phyloP scores from a whole-genome alignment of 2,888 invertebrate genomes.

The Hirtodrosophila confusa region DNA sequence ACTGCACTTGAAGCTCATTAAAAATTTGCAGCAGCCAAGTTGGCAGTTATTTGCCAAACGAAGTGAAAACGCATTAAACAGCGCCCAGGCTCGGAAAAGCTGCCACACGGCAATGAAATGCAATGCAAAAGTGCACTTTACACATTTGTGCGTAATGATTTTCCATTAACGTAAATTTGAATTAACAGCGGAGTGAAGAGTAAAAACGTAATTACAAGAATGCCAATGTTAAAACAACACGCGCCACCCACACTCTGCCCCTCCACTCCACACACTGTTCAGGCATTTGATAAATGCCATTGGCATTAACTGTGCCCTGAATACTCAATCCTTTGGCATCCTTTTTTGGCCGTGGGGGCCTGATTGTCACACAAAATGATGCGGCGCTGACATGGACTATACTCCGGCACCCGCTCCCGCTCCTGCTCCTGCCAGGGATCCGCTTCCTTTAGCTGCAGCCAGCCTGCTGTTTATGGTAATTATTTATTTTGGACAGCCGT shows the following conservation, averaged over 20 bases:
- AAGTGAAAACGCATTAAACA: constrained; percentile 67
- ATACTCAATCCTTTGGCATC: constrained; percentile 39
- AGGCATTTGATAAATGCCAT: constrained; percentile 74
- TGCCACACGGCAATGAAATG: constrained; percentile 38
- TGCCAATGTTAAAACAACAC: constrained; percentile 67
- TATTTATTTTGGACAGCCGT: constrained; percentile 76
- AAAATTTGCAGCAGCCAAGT: constrained; percentile 60
- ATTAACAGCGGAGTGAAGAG: constrained; percentile 66
- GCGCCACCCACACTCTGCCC: constrained; percentile 24
- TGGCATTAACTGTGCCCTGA: constrained; percentile 61
- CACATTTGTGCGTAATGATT: constrained; percentile 80
- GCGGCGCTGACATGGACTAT: constrained; percentile 35
- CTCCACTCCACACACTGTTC: constrained; percentile 7
- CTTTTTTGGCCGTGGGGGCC: constrained; percentile 26
- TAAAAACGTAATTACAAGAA: constrained; percentile 70
- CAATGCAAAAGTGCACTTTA: constrained; percentile 72
- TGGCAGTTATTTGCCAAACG: constrained; percentile 45
- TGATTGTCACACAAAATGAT: constrained; percentile 38
- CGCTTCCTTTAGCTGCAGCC: constrained; percentile 6
- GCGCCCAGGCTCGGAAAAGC: constrained; percentile 28
- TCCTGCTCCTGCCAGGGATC: neutral
- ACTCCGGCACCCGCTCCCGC: constrained; percentile 7
- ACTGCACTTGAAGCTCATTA: constrained; percentile 76
- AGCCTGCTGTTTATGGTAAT: constrained; percentile 75
- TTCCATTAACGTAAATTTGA: constrained; percentile 81